Evolutionary conservation across 2,113 vertebrate genomes (phyloP).

Genomic region (Heterotilapia buettikoferi): DNA sequence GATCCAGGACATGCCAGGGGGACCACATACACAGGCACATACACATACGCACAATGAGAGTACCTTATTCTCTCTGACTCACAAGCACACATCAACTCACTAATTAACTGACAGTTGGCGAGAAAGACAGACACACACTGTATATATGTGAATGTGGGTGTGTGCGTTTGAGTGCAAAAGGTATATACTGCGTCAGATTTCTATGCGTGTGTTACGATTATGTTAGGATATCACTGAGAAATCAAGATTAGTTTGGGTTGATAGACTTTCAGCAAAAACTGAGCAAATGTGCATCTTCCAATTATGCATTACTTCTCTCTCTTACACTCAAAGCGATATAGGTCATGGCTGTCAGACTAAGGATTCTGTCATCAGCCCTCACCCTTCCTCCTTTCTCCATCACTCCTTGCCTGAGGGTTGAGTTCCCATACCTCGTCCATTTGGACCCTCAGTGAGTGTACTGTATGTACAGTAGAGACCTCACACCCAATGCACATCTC

Average conservation of each 20-base stretch:
- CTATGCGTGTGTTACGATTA: neutral
- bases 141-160: neutral
- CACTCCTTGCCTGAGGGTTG: conserved; percentile 83
- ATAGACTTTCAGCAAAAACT: neutral
- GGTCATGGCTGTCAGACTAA: conserved; percentile 91
- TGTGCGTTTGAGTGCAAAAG: neutral
- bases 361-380: conserved; percentile 73
- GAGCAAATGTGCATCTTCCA: conserved; percentile 17
- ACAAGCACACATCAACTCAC: neutral
- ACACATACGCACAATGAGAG: neutral
- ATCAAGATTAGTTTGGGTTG: neutral
- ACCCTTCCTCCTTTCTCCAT: conserved; percentile 62
- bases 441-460: conserved; percentile 79
- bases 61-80: conserved; percentile 37
- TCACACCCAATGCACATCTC: conserved; percentile 31
- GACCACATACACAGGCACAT: conserved; percentile 3
- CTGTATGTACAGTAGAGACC: conserved; percentile 68
- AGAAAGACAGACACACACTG: neutral
- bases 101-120: conserved; percentile 36
- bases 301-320: conserved; percentile 23
- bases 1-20: conserved; percentile 57
- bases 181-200: neutral
- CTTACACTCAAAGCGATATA: conserved; percentile 80
- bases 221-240: neutral
- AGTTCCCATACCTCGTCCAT: conserved; percentile 84